Conservation (phyloP, 2,888 invertebrate genomes). For the Seira musarum region DNA sequence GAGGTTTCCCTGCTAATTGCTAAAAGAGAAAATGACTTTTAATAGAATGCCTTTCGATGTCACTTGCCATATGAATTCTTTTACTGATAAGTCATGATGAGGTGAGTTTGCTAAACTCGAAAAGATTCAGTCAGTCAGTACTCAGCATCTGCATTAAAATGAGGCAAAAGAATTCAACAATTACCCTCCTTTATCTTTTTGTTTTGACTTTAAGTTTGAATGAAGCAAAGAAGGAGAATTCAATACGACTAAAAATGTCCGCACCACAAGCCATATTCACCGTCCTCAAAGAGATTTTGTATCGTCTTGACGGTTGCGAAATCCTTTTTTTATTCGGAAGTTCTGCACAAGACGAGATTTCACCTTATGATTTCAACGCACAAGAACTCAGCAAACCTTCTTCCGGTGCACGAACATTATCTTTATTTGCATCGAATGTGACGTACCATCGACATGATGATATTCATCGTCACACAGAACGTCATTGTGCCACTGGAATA, state of each 20-base stretch:
- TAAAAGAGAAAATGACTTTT: no score
- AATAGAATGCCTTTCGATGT: no score
- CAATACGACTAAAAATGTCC: not conserved
- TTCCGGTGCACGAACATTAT: conserved; percentile 8
- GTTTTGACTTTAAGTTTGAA: no score
- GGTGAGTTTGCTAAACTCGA: no score
- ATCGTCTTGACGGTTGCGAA: not conserved
- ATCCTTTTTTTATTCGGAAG: conserved; percentile 12
- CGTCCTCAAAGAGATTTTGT: not conserved
- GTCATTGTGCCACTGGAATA: conserved; percentile 17
- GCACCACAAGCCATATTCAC: not conserved
- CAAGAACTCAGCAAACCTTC: not conserved
- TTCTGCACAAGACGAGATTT: not conserved
- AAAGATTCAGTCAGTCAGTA: no score
- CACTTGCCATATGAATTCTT: no score
- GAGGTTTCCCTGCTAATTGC: no score
- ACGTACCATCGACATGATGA: conserved; percentile 27
- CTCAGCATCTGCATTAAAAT: no score
- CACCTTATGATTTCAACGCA: not conserved
- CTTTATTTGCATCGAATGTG: conserved; percentile 15
- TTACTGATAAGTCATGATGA: no score
- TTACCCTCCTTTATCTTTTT: no score
- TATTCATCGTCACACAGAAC: conserved; percentile 11
- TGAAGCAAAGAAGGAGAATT: no score
- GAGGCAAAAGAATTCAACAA: no score